These are phyloP conservation scores for Triplophysa tibetana DNA, from an alignment of 2,113 vertebrate species.

Conservation along the genomic window DNA sequence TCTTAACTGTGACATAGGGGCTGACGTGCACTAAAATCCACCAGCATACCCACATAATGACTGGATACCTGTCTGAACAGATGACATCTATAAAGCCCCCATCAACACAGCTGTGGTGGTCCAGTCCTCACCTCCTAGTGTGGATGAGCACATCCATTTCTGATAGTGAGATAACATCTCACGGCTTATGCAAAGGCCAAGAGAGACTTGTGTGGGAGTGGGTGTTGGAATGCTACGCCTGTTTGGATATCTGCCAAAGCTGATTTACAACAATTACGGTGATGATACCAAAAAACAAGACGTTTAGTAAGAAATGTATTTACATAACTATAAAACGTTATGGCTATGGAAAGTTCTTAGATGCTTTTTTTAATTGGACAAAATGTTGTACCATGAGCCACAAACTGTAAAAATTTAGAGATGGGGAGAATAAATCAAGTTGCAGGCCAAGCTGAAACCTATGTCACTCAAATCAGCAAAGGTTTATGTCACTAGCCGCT, in stretches of 20 bases:
- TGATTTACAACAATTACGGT: conserved; percentile 4
- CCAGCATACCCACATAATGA: conserved; percentile 37
- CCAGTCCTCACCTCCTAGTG: conserved; percentile 40
- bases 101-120: conserved; percentile 53
- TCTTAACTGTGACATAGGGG: conserved; percentile 48
- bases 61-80: conserved; percentile 23
- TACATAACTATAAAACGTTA: too few species aligned
- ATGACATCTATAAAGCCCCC: conserved; percentile 43
- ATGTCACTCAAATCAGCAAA: not conserved
- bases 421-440: too few species aligned
- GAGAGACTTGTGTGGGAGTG: conserved; percentile 16
- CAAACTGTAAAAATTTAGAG: too few species aligned
- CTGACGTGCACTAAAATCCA: conserved; percentile 45
- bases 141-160: conserved; percentile 42
- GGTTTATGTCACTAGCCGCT: not conserved
- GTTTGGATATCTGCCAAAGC: conserved; percentile 37
- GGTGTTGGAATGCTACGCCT: conserved; percentile 35
- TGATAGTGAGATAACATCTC: conserved; percentile 49
- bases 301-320: not conserved
- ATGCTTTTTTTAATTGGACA: too few species aligned
- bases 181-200: conserved; percentile 30
- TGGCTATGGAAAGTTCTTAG: too few species aligned
- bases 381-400: too few species aligned
- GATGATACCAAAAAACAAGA: not conserved
- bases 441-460: not conserved